Evolutionary conservation across 2,797 vertebrate genomes (phyloP).

Genomic region (Pipistrellus pygmaeus): DNA sequence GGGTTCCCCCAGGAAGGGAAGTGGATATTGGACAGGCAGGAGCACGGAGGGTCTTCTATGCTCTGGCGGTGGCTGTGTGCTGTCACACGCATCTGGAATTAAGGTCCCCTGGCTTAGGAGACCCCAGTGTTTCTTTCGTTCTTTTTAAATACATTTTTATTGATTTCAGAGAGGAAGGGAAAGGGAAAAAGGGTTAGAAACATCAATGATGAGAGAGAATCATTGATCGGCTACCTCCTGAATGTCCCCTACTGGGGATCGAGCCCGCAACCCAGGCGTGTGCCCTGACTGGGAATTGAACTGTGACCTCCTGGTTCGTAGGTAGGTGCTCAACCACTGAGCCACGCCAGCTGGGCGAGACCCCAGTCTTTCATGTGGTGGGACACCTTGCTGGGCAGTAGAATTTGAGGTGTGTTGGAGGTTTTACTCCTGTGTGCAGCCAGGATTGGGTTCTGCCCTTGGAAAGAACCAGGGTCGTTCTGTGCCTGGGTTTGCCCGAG

Average conservation of each 20-base stretch:
- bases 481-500: neutral
- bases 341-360: neutral
- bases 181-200: too few species aligned
- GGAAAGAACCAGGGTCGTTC: neutral
- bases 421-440: neutral
- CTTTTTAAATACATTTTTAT: too few species aligned
- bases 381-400: neutral
- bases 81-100: neutral
- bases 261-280: too few species aligned
- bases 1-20: neutral
- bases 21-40: neutral
- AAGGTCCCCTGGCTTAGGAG: neutral
- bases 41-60: neutral
- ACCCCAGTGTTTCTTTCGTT: neutral
- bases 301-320: too few species aligned
- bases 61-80: neutral
- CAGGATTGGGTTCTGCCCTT: neutral
- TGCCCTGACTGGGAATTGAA: too few species aligned
- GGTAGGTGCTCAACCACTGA: too few species aligned
- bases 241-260: too few species aligned
- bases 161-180: too few species aligned
- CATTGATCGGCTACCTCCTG: too few species aligned
- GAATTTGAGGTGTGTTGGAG: neutral
- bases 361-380: neutral
- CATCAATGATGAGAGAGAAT: too few species aligned